phyloP scores from a whole-genome alignment of 2,797 vertebrate genomes.

The Spondyliosoma cantharus region DNA sequence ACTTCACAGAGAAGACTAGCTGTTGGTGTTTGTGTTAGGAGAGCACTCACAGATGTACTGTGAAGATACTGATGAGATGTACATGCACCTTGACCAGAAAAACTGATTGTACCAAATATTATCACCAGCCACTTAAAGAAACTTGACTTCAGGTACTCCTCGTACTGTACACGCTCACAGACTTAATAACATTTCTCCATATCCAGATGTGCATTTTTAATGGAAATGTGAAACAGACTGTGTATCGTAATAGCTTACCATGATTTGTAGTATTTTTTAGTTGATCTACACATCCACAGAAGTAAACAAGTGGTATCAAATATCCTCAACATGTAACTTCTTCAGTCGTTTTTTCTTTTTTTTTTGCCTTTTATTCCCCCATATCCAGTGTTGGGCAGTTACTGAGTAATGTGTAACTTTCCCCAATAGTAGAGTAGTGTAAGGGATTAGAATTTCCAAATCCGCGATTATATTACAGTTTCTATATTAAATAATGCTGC shows the following conservation, averaged over 20 bases:
- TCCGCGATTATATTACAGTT: no score
- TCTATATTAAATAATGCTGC: no score
- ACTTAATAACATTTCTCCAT: slow-evolving; percentile 45
- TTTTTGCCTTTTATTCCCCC: slow-evolving; percentile 40
- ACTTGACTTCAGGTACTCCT: slow-evolving; percentile 83
- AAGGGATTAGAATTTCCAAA: no score
- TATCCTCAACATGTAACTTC: slow-evolving; percentile 55
- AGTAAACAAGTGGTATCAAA: slow-evolving; percentile 46
- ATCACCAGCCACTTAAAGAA: slow-evolving; percentile 64
- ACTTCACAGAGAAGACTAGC: slow-evolving; percentile 72
- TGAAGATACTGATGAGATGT: slow-evolving; percentile 65
- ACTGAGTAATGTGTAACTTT: no score
- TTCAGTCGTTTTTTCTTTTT: slow-evolving; percentile 9
- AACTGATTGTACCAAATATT: slow-evolving; percentile 67
- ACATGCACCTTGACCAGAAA: slow-evolving; percentile 75
- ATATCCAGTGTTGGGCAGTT: not conserved
- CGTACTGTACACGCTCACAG: slow-evolving; percentile 73
- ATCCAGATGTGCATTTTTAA: slow-evolving; percentile 37
- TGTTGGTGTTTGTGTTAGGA: slow-evolving; percentile 39
- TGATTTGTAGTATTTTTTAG: slow-evolving; percentile 37
- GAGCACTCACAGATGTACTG: slow-evolving; percentile 59
- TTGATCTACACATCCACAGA: slow-evolving; percentile 46
- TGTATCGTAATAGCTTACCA: slow-evolving; percentile 28
- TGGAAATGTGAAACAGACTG: slow-evolving; percentile 60
- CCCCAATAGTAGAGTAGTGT: no score